Evolutionary conservation across 1,140 invertebrate genomes (phyloP).

Genomic region (Euglossa dilemma): DNA sequence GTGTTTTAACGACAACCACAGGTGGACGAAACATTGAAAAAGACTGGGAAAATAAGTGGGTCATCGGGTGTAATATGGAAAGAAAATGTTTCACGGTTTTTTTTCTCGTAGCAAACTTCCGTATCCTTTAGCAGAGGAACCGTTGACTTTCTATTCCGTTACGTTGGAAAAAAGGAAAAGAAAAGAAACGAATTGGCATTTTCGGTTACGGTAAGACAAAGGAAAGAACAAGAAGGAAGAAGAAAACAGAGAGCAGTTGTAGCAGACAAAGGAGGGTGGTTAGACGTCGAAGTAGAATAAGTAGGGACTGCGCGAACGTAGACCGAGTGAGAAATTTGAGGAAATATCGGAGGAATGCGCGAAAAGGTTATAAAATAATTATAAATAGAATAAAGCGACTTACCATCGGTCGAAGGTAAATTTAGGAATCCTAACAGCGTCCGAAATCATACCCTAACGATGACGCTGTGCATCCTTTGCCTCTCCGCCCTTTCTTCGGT

Average conservation of each 20-base stretch:
- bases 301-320: background rate
- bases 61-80: constrained; percentile 7
- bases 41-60: background rate
- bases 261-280: background rate
- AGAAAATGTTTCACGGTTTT: background rate
- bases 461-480: constrained; percentile 52
- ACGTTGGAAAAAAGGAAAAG: too few species aligned
- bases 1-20: background rate
- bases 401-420: constrained; percentile 47
- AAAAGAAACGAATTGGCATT: too few species aligned
- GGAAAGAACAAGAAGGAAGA: background rate
- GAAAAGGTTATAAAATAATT: background rate
- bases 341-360: background rate
- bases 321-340: background rate
- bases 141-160: background rate
- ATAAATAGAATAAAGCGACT: constrained; percentile 39
- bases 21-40: background rate
- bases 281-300: background rate
- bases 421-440: constrained; percentile 45
- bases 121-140: background rate
- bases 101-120: background rate
- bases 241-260: too few species aligned
- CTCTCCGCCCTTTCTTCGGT: background rate
- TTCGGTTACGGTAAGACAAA: background rate
- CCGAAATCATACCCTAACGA: constrained; percentile 55